Base-by-base conservation (phyloP, 2,113 vertebrate species). In the Sitta europaea region DNA sequence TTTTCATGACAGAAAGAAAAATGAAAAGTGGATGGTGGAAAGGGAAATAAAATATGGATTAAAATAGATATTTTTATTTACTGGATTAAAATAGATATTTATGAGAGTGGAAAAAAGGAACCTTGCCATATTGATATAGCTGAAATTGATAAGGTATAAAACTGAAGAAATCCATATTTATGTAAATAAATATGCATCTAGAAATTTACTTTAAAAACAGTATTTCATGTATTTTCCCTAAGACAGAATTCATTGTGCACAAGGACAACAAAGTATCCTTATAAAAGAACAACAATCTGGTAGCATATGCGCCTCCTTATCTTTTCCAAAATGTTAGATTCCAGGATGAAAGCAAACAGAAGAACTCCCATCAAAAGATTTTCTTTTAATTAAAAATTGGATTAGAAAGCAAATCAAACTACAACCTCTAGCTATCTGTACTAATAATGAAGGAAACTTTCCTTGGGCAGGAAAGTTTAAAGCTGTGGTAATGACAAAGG, bases 321-420 rank as follows among this genome's bases (percentile, higher is more conserved):
- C 57, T 87, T 92, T 92, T 91, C 55, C 22, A 66, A 90, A 86
- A 76, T 70, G 51, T 87, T 72, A 81, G 36, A 78, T 73, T 92
- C 27, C 21, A 42, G 40, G 45, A 89, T 91, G 66, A 96, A 95
- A 94, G 45, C 53, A 92, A 95, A 86, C 38, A 80, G 58, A 67
- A 78, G 23, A 62, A 62, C 14, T 51, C n/a, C 33, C 47, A 43
- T 91, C 38, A 73, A 55, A 95, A 93, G 29, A 51, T 76, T 73
- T 95, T 70, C 48, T 54, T 86, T 90, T 90, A 95, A 90, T 96
- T 94, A 90, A 93, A 96, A 93, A 74, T 29, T 66, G 53, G 72
- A 80, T 90, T 91, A 88, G 63, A 90, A 95, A 80, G 12, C n/a
- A 93, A 86, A 90, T 74, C 75, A 88, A 86, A 80, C n/a, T 71